These are phyloP conservation scores for Nemoura dubitans DNA, from an alignment of 2,888 invertebrate genomes.

Conservation along the genomic window DNA sequence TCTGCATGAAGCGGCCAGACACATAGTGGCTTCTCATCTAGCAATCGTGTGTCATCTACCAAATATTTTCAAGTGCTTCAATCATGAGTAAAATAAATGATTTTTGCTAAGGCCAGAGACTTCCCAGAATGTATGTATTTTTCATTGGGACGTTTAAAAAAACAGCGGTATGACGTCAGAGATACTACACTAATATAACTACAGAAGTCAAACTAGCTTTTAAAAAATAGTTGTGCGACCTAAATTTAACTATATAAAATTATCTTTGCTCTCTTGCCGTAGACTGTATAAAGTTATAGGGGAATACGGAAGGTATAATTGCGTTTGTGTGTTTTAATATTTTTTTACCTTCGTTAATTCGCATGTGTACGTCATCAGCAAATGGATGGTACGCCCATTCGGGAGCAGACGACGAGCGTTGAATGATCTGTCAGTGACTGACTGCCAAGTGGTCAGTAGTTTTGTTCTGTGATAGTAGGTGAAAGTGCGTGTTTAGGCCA, in stretches of 20 bases:
- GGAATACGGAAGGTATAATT: not conserved
- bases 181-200: not conserved
- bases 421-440: conserved; percentile 23
- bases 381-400: conserved; percentile 29
- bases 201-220: not conserved
- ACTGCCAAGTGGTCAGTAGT: conserved; percentile 21
- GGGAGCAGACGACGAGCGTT: not conserved
- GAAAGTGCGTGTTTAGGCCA: conserved; percentile 26
- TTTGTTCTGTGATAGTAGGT: conserved; percentile 36
- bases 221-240: not conserved
- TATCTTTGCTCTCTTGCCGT: not conserved
- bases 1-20: not conserved
- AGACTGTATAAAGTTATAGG: not conserved
- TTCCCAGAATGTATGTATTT: not conserved
- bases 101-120: not conserved
- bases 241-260: not conserved
- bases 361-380: conserved; percentile 18
- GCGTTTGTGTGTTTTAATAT: not conserved
- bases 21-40: not conserved
- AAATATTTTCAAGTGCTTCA: not conserved
- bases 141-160: conserved; percentile 4
- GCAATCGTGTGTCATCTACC: not conserved
- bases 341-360: not conserved
- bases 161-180: not conserved
- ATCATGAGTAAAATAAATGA: not conserved